Evolutionary conservation across 2,888 invertebrate species (phyloP), one percentile per base, ranked within the genome.

Genomic region (Drosophila paucipuncta): DNA sequence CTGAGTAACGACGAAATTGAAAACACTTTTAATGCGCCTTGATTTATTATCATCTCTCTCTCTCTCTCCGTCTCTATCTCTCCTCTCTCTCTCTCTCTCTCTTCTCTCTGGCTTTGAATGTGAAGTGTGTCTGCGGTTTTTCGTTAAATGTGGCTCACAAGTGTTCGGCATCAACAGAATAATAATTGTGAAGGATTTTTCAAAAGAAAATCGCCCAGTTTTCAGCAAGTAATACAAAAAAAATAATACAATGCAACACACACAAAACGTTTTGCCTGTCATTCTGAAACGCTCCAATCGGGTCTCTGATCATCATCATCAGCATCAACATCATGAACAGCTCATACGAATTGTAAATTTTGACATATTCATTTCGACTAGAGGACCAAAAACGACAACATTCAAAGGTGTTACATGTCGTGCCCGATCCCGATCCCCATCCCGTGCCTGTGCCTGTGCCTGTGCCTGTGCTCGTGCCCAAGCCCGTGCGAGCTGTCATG

Each of bases 291-390:
- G 54, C 61, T 62, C 74, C 25, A 25, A 47, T 47, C 47, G 16
- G 25, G 25, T 16, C 25, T 47, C 47, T 25, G 25, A 47, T 25
- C 47, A 47, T 47, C 47, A 47, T 47, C 37, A 54, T 54, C 18
- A n/a, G n/a, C n/a, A 39, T 54, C 35, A 35, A 35, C 73, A 68
- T 76, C 73, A 70, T 71, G 85, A 68, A 53, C 80, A 55, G 13
- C 75, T 73, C 78, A 85, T 78, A 82, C 64, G 89, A 90, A 87
- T 87, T 89, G 86, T 87, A 89, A 68, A 90, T 89, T 76, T 88
- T 88, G 87, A 88, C 89, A 87, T 88, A 89, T 88, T 88, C 89
- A 90, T 88, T 87, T 89, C 74, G 86, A 65, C n/a, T 52, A 35
- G 73, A 73, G 69, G 69, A 69, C 43, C 52, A 65, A 61, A 73